These are phyloP conservation scores for Pangasianodon hypophthalmus DNA, from an alignment of 2,113 vertebrate species.

Conservation along the genomic window DNA sequence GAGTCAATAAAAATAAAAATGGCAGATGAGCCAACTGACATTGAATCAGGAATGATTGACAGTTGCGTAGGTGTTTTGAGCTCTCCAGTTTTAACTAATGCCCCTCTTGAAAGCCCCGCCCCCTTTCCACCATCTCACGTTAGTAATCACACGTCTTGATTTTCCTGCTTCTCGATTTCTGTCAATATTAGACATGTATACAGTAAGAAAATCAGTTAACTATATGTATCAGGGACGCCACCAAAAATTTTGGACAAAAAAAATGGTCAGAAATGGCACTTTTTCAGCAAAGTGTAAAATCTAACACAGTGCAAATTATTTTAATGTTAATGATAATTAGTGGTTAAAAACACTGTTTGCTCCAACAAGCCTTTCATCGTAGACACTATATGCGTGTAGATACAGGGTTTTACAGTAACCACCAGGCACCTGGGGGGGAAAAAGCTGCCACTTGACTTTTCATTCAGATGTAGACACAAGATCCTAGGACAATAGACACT, in stretches of 20 bases:
- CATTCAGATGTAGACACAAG: background rate
- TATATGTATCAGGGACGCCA: no score
- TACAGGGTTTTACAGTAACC: background rate
- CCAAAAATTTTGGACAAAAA: background rate
- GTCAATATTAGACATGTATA: background rate
- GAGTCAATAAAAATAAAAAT: background rate
- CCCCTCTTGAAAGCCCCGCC: background rate
- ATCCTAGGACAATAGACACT: background rate
- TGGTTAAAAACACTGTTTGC: background rate
- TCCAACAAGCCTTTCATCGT: no score
- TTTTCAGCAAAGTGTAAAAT: no score
- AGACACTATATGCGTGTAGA: background rate
- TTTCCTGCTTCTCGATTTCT: background rate
- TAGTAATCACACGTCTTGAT: background rate
- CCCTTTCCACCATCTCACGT: background rate
- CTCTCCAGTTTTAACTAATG: background rate
- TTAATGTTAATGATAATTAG: background rate
- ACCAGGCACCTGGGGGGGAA: background rate
- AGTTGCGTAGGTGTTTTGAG: background rate
- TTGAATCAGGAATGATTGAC: background rate
- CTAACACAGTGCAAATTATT: background rate
- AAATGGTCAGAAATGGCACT: background rate
- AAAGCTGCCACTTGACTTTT: background rate
- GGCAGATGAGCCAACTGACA: background rate
- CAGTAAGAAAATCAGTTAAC: background rate